phyloP scores from a whole-genome alignment of 2,888 invertebrate genomes.

The Callinectes sapidus region DNA sequence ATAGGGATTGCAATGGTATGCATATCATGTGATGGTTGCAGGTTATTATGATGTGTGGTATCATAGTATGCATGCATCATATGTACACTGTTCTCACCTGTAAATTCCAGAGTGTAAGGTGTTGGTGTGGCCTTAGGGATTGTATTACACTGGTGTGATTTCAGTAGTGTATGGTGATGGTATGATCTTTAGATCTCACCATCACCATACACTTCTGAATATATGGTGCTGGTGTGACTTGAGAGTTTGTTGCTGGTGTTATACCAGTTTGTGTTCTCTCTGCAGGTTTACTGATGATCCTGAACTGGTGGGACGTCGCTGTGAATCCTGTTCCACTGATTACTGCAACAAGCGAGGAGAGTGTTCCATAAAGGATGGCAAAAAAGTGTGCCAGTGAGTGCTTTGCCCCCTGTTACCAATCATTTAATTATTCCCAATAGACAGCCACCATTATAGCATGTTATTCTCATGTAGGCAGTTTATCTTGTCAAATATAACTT shows the following conservation, averaged over 20 bases:
- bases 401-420: background rate
- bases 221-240: background rate
- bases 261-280: background rate
- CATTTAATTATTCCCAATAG: background rate
- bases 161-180: background rate
- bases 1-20: background rate
- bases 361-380: conserved; percentile 86
- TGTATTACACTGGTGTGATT: background rate
- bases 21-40: background rate
- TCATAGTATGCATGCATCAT: background rate
- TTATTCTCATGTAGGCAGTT: background rate
- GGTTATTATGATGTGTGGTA: background rate
- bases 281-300: conserved; percentile 82
- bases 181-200: no score
- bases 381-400: conserved; percentile 86
- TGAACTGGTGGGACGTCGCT: conserved; percentile 84
- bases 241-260: background rate
- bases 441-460: background rate
- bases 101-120: background rate
- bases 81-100: background rate
- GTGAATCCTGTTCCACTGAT: conserved; percentile 84
- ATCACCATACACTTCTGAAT: no score
- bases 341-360: conserved; percentile 90
- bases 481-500: no score
- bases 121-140: background rate